These are phyloP conservation scores for Watsonalla cultraria DNA, from an alignment of 2,888 invertebrate species.

Conservation along the genomic window DNA sequence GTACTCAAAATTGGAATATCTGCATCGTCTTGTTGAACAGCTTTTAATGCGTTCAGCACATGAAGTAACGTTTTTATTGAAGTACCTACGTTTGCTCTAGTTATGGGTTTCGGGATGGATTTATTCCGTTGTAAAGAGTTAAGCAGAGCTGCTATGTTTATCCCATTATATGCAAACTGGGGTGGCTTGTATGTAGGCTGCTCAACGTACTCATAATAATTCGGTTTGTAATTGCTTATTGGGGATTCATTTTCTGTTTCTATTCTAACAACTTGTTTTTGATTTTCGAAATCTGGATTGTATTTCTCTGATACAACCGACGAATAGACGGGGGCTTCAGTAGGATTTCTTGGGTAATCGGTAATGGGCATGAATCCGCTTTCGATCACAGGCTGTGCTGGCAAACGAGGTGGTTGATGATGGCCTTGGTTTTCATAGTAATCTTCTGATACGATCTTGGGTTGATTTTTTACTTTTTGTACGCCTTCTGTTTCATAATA, in stretches of 20 bases:
- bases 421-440: slow-evolving; percentile 60
- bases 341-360: slow-evolving; percentile 28
- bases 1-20: slow-evolving; percentile 54
- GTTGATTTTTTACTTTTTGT: slow-evolving; percentile 40
- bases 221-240: slow-evolving; percentile 32
- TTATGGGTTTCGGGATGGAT: slow-evolving; percentile 86
- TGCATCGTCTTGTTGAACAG: slow-evolving; percentile 56
- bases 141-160: slow-evolving; percentile 75
- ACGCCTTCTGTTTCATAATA: slow-evolving; percentile 36
- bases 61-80: slow-evolving; percentile 87
- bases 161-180: slow-evolving; percentile 34
- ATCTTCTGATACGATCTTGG: slow-evolving; percentile 55
- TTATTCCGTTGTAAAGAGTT: slow-evolving; percentile 86
- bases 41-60: slow-evolving; percentile 84
- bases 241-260: slow-evolving; percentile 29
- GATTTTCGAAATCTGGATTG: slow-evolving; percentile 26
- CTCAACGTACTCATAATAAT: slow-evolving; percentile 54
- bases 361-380: slow-evolving; percentile 64
- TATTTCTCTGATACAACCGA: slow-evolving; percentile 25
- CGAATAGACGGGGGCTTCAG: slow-evolving; percentile 37
- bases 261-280: slow-evolving; percentile 32
- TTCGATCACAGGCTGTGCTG: slow-evolving; percentile 49
- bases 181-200: slow-evolving; percentile 34
- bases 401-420: slow-evolving; percentile 18
- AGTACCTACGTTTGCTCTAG: slow-evolving; percentile 87